These are phyloP conservation scores for Axea sp. DNA, from an alignment of 2,888 invertebrate species.

Conservation along the genomic window DNA sequence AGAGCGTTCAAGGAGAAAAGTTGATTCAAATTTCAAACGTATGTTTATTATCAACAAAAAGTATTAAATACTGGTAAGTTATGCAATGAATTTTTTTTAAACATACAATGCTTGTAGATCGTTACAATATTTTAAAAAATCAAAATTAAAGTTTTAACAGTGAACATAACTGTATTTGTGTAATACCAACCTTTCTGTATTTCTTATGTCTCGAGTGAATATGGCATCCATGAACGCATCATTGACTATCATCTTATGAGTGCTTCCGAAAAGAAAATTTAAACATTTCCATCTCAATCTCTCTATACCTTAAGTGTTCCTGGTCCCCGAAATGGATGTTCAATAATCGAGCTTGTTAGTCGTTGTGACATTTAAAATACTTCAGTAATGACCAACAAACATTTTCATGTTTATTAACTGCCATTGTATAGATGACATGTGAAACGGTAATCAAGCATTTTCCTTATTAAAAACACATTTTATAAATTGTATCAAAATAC, in stretches of 20 bases:
- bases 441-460: neutral
- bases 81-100: no score
- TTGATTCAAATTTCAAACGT: constrained; percentile 5
- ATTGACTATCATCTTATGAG: constrained; percentile 8
- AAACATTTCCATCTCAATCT: neutral
- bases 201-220: constrained; percentile 11
- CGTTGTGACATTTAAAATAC: constrained; percentile 26
- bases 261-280: constrained; percentile 17
- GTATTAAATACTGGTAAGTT: no score
- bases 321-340: constrained; percentile 20
- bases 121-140: no score
- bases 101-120: no score
- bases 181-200: constrained; percentile 8
- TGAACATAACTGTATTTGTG: constrained; percentile 21
- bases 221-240: constrained; percentile 25
- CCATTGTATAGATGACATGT: constrained; percentile 4
- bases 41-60: no score
- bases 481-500: constrained; percentile 14
- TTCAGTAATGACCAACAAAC: constrained; percentile 5
- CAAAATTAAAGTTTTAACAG: no score
- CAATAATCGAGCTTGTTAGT: constrained; percentile 50
- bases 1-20: constrained; percentile 30
- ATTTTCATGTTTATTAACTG: constrained; percentile 15
- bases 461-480: constrained; percentile 18
- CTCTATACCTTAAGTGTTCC: constrained; percentile 34